These are phyloP conservation scores for Plectropomus leopardus DNA, from an alignment of 2,113 vertebrate species.

Conservation along the genomic window DNA sequence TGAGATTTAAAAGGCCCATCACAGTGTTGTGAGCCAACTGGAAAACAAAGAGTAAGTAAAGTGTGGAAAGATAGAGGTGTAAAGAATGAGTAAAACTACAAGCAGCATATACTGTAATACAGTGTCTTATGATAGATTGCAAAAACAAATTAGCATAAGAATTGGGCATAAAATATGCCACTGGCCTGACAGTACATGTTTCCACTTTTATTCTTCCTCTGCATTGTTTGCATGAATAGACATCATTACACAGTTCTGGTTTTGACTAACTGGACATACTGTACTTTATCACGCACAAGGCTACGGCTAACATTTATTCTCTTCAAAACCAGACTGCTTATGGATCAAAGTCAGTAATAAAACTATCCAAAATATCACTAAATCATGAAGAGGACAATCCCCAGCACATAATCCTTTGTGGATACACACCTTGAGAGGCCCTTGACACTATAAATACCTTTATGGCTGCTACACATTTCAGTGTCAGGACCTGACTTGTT, in stretches of 20 bases:
- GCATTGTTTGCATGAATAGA: neutral
- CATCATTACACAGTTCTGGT: neutral
- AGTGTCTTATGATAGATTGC: neutral
- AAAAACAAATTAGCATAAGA: too few species aligned
- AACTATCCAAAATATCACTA: slow-evolving; percentile 3
- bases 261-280: neutral
- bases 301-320: neutral
- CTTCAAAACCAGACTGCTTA: neutral
- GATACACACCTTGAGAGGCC: slow-evolving; percentile 41
- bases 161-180: too few species aligned
- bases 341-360: neutral
- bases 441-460: slow-evolving; percentile 72
- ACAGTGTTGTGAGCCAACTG: slow-evolving; percentile 1
- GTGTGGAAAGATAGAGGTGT: neutral
- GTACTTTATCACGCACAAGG: neutral
- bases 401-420: neutral
- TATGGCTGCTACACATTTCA: slow-evolving; percentile 58
- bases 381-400: neutral
- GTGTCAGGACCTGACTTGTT: slow-evolving; percentile 82
- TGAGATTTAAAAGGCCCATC: slow-evolving; percentile 11
- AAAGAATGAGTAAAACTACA: neutral
- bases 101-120: neutral
- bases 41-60: slow-evolving; percentile 28
- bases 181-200: neutral
- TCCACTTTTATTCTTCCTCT: slow-evolving; percentile 31